Conservation (phyloP, 2,888 invertebrate species). For the Pherbina coryleti region DNA sequence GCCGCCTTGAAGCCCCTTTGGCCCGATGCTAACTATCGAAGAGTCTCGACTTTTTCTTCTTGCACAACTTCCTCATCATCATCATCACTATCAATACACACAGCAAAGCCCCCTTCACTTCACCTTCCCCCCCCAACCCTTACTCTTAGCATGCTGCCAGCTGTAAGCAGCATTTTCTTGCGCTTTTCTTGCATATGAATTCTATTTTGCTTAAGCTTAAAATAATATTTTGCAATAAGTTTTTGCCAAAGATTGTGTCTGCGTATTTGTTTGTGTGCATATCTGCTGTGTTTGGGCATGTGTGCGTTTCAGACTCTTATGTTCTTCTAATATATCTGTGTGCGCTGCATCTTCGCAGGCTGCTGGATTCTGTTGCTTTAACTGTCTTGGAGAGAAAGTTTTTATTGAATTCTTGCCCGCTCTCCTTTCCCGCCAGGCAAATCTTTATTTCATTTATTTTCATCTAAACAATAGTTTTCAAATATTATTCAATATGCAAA, state of each 20-base stretch:
- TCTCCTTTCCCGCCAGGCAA: background rate
- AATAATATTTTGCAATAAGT: slow-evolving; percentile 28
- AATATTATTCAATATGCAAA: slow-evolving; percentile 29
- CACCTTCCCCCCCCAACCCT: background rate
- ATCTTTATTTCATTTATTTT: background rate
- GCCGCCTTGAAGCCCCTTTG: too few relatives aligned
- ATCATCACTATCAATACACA: too few relatives aligned
- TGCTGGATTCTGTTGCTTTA: background rate
- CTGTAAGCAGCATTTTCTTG: slow-evolving; percentile 21
- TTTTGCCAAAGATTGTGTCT: background rate
- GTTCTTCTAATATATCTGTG: background rate
- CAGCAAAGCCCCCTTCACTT: background rate
- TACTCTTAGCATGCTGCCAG: background rate
- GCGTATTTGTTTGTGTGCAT: background rate
- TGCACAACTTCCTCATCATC: too few relatives aligned
- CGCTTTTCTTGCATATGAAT: slow-evolving; percentile 25
- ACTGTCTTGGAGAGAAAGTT: background rate
- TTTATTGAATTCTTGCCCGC: background rate
- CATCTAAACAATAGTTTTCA: background rate
- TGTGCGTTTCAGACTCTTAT: background rate
- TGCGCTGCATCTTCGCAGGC: background rate
- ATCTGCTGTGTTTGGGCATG: background rate
- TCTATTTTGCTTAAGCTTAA: slow-evolving; percentile 24
- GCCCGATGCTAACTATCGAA: too few relatives aligned
- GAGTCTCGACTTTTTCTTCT: too few relatives aligned